A percentile compares a stretch with the other conserved stretches of the same genome.
These are phyloP conservation scores for Ditylenchus weischeri DNA, from an alignment of 2,888 invertebrate genomes.

Conservation along the genomic window DNA sequence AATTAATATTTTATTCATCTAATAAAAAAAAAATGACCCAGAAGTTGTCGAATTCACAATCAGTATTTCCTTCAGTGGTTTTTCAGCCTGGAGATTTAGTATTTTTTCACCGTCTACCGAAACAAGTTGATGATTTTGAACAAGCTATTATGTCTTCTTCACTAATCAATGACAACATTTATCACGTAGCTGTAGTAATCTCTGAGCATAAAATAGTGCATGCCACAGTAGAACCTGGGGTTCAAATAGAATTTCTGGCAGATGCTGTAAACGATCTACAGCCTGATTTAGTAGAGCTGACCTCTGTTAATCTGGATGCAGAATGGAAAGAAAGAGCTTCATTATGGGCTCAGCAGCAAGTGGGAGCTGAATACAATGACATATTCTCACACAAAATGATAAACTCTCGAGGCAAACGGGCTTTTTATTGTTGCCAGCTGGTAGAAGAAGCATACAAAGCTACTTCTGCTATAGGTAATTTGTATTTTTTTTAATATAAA, in stretches of 20 bases:
- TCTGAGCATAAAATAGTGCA: constrained; percentile 21
- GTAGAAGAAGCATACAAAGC: constrained; percentile 26
- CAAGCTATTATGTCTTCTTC: constrained; percentile 25
- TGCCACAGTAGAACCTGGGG: constrained; percentile 19
- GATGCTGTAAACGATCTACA: constrained; percentile 15
- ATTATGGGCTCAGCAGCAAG: constrained; percentile 29
- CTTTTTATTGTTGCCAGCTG: constrained; percentile 41
- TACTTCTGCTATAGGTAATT: constrained; percentile 7
- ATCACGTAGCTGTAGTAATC: constrained; percentile 26
- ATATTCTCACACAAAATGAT: constrained; percentile 32
- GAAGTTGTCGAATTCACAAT: neutral
- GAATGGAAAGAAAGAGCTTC: constrained; percentile 23
- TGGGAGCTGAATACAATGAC: constrained; percentile 38
- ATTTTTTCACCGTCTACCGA: constrained; percentile 26
- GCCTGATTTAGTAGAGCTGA: constrained; percentile 31
- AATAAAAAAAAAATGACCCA: too few relatives aligned
- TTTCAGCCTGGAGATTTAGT: constrained; percentile 25
- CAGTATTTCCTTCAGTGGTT: constrained; percentile 19
- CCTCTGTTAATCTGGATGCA: constrained; percentile 20
- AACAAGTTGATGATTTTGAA: constrained; percentile 16
- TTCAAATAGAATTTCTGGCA: constrained; percentile 18
- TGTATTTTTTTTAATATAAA: too few relatives aligned
- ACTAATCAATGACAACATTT: constrained; percentile 26
- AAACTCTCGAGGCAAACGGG: constrained; percentile 25
- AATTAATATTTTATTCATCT: too few relatives aligned